Conservation (phyloP, 2,888 invertebrate species). For the Philereme transversata region DNA sequence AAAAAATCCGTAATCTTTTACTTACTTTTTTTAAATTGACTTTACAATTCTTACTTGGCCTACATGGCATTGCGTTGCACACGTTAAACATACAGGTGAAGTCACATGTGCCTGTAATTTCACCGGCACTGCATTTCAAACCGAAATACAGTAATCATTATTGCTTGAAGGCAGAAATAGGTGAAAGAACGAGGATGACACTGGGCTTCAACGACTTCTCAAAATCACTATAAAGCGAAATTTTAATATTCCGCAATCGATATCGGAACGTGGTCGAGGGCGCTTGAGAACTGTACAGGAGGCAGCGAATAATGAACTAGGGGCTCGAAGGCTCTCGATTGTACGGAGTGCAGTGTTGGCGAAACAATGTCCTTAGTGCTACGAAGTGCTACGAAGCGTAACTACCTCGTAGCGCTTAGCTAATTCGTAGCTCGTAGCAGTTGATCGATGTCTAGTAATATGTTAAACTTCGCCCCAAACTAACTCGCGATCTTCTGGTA, state of each 20-base stretch:
- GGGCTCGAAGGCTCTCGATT: conserved; percentile 59
- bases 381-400: conserved; percentile 14
- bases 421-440: background rate
- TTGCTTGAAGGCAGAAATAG: no score
- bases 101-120: no score
- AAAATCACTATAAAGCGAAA: conserved; percentile 12
- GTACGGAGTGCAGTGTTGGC: conserved; percentile 59
- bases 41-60: no score
- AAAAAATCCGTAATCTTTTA: no score
- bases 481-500: no score
- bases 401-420: conserved; percentile 2
- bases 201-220: conserved; percentile 9
- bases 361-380: conserved; percentile 56
- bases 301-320: conserved; percentile 24
- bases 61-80: no score
- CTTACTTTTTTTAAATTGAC: no score
- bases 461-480: no score
- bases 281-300: conserved; percentile 15
- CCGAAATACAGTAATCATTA: no score
- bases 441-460: no score
- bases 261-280: conserved; percentile 18
- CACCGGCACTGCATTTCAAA: no score
- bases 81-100: no score
- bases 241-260: conserved; percentile 25
- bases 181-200: background rate